Percentiles rank a stretch among this genome's conserved stretches.
These are phyloP conservation scores for Lochmaea crataegi DNA, from an alignment of 2,888 invertebrate species.

Conservation along the genomic window DNA sequence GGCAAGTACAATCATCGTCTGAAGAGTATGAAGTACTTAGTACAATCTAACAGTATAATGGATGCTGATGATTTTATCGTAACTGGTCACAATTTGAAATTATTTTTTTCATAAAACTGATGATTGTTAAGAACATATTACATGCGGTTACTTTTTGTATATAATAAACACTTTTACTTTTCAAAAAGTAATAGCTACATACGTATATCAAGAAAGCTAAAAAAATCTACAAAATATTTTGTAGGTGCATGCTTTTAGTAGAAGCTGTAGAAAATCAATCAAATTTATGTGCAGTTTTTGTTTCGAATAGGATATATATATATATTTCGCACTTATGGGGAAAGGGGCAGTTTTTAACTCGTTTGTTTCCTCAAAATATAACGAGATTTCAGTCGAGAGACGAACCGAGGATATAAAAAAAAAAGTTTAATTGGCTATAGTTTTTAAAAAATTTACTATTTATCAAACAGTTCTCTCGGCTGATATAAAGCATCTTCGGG, in stretches of 20 bases:
- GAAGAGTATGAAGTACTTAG: no score
- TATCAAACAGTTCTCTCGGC: conserved; percentile 32
- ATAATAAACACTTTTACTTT: not conserved
- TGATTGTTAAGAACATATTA: not conserved
- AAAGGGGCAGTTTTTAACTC: conserved; percentile 40
- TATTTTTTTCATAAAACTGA: no score
- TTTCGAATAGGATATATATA: conserved; percentile 52
- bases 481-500: conserved; percentile 52
- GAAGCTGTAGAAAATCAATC: conserved; percentile 20
- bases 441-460: conserved; percentile 26
- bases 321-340: conserved; percentile 54
- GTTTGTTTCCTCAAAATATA: conserved; percentile 5
- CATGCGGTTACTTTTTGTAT: not conserved
- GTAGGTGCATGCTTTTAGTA: conserved; percentile 56
- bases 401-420: conserved; percentile 9
- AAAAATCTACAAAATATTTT: conserved; percentile 35
- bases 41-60: no score
- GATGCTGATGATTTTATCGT: no score
- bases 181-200: no score
- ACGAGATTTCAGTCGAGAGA: conserved; percentile 30
- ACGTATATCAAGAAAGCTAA: conserved; percentile 25
- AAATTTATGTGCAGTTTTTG: conserved; percentile 50
- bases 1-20: no score
- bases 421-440: conserved; percentile 23
- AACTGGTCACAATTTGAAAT: no score